Evolutionary conservation across 2,888 invertebrate species (phyloP).

Genomic region (Coelinius sp.): DNA sequence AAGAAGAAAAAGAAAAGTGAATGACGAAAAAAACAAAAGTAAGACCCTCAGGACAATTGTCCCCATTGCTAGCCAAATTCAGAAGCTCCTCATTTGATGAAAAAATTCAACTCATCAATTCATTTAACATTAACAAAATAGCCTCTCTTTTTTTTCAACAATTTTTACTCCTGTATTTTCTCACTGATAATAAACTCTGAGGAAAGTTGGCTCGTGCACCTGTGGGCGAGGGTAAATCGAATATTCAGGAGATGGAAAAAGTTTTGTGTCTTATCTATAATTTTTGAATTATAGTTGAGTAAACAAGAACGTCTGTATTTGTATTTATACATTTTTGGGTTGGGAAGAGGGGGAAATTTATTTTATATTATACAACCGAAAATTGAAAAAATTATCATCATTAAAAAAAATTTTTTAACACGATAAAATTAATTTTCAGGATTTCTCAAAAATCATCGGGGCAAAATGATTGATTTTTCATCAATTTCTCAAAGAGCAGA

Average conservation of each 20-base stretch:
- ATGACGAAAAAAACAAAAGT: slow-evolving; percentile 10
- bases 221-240: slow-evolving; percentile 2
- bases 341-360: neutral
- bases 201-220: neutral
- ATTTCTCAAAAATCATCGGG: too few relatives aligned
- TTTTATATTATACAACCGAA: neutral
- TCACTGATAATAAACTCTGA: slow-evolving; percentile 1
- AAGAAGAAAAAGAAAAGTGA: neutral
- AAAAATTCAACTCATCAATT: neutral
- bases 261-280: slow-evolving; percentile 17
- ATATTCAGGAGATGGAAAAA: slow-evolving; percentile 15
- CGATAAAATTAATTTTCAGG: too few relatives aligned
- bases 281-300: slow-evolving; percentile 10
- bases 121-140: slow-evolving; percentile 2
- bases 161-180: neutral
- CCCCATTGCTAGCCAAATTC: slow-evolving; percentile 30
- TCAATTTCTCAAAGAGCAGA: too few relatives aligned
- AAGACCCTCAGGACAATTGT: slow-evolving; percentile 27
- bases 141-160: neutral
- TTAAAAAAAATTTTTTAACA: too few relatives aligned
- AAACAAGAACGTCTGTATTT: slow-evolving; percentile 11
- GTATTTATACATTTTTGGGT: neutral
- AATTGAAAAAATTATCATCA: neutral
- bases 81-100: neutral
- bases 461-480: too few relatives aligned